These are phyloP conservation scores for Pimephales promelas DNA, from an alignment of 2,113 vertebrate genomes.

Conservation along the genomic window DNA sequence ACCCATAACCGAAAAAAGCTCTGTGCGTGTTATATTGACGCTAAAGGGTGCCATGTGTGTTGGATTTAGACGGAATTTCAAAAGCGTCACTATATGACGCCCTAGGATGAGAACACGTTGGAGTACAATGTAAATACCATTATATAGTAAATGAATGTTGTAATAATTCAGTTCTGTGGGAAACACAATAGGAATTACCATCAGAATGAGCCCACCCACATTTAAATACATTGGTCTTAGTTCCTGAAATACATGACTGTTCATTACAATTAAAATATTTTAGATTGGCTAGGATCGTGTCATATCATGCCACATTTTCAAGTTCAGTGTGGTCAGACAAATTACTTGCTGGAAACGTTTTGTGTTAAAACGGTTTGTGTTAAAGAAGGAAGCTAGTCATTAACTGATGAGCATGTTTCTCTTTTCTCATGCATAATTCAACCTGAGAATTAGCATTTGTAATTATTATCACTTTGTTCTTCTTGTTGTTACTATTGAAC, in stretches of 20 bases:
- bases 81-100: no score
- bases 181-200: background rate
- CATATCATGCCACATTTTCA: background rate
- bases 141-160: background rate
- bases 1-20: no score
- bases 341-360: background rate
- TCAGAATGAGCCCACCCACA: background rate
- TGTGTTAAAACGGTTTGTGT: no score
- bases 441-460: background rate
- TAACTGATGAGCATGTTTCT: constrained; percentile 5
- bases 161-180: background rate
- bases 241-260: background rate
- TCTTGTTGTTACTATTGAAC: background rate
- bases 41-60: no score
- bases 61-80: no score
- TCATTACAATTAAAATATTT: background rate
- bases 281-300: background rate
- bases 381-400: background rate
- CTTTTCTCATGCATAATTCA: constrained; percentile 17
- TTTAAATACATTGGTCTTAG: background rate
- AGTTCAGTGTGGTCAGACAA: background rate
- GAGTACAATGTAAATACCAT: background rate
- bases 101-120: no score
- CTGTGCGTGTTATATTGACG: no score
- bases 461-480: background rate